Conservation (phyloP, 2,797 vertebrate genomes). For the Leuciscus waleckii region DNA sequence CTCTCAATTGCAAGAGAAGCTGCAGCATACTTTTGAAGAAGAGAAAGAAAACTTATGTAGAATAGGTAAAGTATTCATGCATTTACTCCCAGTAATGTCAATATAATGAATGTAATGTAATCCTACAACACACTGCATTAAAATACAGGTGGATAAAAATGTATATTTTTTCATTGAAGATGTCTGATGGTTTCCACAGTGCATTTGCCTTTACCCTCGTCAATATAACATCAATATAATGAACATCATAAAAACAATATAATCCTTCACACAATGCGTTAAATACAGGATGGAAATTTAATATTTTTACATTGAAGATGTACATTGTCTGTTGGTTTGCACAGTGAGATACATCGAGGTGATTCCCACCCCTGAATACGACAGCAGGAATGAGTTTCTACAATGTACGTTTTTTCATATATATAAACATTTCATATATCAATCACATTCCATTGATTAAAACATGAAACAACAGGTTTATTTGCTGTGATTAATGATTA, state of each 20-base stretch:
- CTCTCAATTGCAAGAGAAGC: background rate
- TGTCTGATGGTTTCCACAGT: background rate
- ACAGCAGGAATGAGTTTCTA: background rate
- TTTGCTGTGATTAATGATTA: background rate
- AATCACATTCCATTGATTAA: background rate
- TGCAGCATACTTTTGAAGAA: slow-evolving; percentile 11
- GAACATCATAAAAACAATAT: background rate
- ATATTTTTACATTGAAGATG: background rate
- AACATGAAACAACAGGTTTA: background rate
- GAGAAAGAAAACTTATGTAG: slow-evolving; percentile 1
- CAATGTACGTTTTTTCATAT: background rate
- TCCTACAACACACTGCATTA: background rate
- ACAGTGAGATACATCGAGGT: background rate
- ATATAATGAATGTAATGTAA: background rate
- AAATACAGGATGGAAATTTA: background rate
- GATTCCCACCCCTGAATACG: background rate
- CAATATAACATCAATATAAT: too few relatives aligned
- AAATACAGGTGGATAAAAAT: background rate
- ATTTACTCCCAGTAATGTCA: background rate
- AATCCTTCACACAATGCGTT: background rate
- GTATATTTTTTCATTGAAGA: background rate
- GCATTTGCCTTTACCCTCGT: too few relatives aligned
- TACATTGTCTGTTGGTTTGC: background rate
- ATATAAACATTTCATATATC: background rate
- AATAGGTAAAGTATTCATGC: background rate